Evolutionary conservation across 1,140 invertebrate species (phyloP), one percentile per base, ranked within the genome.

Genomic region (Diabrotica virgifera): DNA sequence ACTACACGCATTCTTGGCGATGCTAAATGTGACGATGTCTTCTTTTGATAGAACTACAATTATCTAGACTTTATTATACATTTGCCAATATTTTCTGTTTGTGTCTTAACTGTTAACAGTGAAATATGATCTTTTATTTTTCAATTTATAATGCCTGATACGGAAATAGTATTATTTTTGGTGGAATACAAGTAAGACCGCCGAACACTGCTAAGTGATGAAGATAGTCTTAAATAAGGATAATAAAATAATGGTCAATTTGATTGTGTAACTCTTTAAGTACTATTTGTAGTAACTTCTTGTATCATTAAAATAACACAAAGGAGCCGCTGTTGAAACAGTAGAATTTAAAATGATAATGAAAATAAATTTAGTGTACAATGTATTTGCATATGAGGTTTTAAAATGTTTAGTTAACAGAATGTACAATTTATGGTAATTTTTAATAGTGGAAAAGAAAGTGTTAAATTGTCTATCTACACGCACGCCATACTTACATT

Each of bases 191-290:
- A 3, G 40, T n/a, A 10, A 46, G 8, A 46, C 3, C 8, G 2
- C 8, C 40, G 8, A 46, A 46, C 8, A 46, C n/a, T 46, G 5
- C n/a, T 46, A 46, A 46, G 40, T n/a, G 40, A 46, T 46, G n/a
- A 46, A 8, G 40, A 46, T 46, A 46, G 40, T 46, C n/a, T 8
- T 46, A 46, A 46, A 46, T 46, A 46, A 46, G 40, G 8, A 46
- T 46, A 46, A 46, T 46, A 46, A 46, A 46, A 46, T 46, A 46
- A 46, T 46, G n/a, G 40, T 46, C 40, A 46, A 46, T 46, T 46
- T 46, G n/a, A n/a, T 46, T 46, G 8, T 46, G 5, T 24, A 24
- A 24, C 24, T 24, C 24, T 24, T 24, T 24, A 24, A 46, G 40
- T 46, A n/a, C 40, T n/a, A n/a, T 46, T 46, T n/a, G 40, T 46